Percentiles rank a stretch among this genome's conserved stretches.
Conservation (phyloP, 2,888 invertebrate genomes). For the Pasiphila rectangulata region DNA sequence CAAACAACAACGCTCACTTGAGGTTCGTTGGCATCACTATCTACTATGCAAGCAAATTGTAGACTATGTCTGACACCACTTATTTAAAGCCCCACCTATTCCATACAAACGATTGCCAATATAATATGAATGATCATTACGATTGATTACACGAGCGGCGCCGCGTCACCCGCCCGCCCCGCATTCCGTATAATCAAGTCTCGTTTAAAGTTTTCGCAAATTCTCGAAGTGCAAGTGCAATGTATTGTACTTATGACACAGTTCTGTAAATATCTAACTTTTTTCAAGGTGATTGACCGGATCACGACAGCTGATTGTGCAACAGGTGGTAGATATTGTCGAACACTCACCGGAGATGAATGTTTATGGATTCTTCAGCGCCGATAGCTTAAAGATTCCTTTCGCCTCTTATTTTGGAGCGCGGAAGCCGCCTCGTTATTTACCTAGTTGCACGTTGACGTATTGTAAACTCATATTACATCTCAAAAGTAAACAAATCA, state of each 20-base stretch:
- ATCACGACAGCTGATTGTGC: conserved; percentile 32
- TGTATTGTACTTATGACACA: conserved; percentile 20
- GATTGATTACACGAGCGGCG: conserved; percentile 15
- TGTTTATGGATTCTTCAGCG: conserved; percentile 8
- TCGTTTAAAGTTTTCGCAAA: conserved; percentile 8
- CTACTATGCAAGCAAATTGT: conserved; percentile 20
- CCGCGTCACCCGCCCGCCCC: conserved; percentile 9
- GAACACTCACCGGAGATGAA: conserved; percentile 18
- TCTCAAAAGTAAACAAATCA: conserved; percentile 27
- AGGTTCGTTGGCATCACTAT: conserved; percentile 22
- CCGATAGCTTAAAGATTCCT: conserved; percentile 12
- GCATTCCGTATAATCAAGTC: conserved; percentile 11
- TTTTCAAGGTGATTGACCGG: conserved; percentile 36
- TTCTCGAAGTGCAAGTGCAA: conserved; percentile 17
- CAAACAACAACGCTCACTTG: conserved; percentile 11
- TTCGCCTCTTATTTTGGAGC: neutral
- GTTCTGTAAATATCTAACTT: conserved; percentile 2
- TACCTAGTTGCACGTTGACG: neutral
- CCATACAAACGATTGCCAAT: conserved; percentile 18
- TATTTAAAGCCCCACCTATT: conserved; percentile 22
- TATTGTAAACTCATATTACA: conserved; percentile 3
- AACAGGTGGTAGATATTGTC: conserved; percentile 38
- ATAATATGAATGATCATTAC: conserved; percentile 27
- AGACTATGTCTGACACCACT: conserved; percentile 16
- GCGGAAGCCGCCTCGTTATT: neutral